These are phyloP conservation scores for Chesias legatella DNA, from an alignment of 2,888 invertebrate species.

Conservation along the genomic window DNA sequence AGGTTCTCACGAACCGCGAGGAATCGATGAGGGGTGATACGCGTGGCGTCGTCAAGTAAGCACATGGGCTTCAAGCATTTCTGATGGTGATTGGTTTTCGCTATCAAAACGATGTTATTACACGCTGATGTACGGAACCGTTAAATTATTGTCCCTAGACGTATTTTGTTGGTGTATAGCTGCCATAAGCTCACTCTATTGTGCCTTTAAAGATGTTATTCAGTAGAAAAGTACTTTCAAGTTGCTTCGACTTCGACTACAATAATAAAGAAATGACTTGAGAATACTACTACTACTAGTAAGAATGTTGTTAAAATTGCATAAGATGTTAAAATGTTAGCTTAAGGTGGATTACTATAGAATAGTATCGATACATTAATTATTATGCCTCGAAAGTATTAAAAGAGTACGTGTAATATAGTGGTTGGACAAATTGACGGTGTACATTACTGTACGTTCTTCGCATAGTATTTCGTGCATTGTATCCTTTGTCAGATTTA, in stretches of 20 bases:
- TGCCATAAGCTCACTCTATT: conserved; percentile 67
- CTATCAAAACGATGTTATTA: conserved; percentile 31
- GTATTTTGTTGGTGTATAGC: conserved; percentile 57
- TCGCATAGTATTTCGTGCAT: conserved; percentile 77
- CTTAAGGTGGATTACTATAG: conserved; percentile 59
- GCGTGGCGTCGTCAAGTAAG: conserved; percentile 14
- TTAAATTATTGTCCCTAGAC: conserved; percentile 44
- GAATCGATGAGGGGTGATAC: neutral
- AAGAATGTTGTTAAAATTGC: conserved; percentile 31
- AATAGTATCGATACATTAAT: conserved; percentile 51
- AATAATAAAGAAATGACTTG: conserved; percentile 22
- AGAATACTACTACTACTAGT: conserved; percentile 31
- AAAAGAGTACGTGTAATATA: conserved; percentile 70
- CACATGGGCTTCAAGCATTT: conserved; percentile 64
- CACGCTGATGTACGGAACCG: conserved; percentile 46
- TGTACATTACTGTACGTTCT: conserved; percentile 75
- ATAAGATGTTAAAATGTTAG: conserved; percentile 58
- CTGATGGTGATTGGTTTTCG: conserved; percentile 41
- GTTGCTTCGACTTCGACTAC: conserved; percentile 11
- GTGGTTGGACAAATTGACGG: conserved; percentile 61
- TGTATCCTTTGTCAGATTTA: conserved; percentile 62
- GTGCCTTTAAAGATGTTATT: conserved; percentile 61
- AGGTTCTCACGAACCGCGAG: neutral
- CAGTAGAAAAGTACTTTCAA: conserved; percentile 17
- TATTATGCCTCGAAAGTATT: conserved; percentile 76